A percentile compares a stretch with the other conserved stretches of the same genome.
These are phyloP conservation scores for Leptinotarsa haldemani DNA, from an alignment of 2,888 invertebrate species.

Conservation along the genomic window DNA sequence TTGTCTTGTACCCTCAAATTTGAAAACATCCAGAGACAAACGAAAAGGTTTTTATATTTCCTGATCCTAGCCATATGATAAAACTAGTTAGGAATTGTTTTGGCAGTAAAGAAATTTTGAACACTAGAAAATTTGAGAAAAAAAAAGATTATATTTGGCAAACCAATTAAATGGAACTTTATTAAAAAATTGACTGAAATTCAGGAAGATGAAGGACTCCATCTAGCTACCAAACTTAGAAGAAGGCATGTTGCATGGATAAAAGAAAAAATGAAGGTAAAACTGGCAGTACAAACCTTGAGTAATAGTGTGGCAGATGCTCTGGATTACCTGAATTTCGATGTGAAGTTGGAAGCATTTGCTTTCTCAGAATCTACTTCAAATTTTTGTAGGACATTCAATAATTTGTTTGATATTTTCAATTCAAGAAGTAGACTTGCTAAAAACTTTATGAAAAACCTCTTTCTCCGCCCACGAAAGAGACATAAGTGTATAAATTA, in stretches of 20 bases:
- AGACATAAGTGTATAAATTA: neutral
- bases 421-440: constrained; percentile 25
- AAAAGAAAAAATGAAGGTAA: constrained; percentile 47
- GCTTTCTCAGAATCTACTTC: constrained; percentile 12
- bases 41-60: constrained; percentile 2
- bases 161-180: neutral
- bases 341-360: constrained; percentile 8
- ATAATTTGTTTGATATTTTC: constrained; percentile 34
- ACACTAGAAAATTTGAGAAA: neutral
- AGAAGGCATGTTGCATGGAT: constrained; percentile 23
- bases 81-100: constrained; percentile 13
- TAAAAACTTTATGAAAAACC: constrained; percentile 27
- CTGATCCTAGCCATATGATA: constrained; percentile 15
- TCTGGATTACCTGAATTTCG: constrained; percentile 4
- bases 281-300: constrained; percentile 45
- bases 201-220: constrained; percentile 35
- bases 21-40: constrained; percentile 16
- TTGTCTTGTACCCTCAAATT: neutral
- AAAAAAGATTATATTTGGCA: neutral
- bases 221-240: constrained; percentile 19
- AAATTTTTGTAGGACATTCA: constrained; percentile 26
- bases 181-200: constrained; percentile 37
- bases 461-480: constrained; percentile 16
- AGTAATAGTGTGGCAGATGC: constrained; percentile 38
- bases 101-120: constrained; percentile 4